Evolutionary conservation across 2,113 vertebrate species (phyloP), one percentile per base, ranked within the genome.

Genomic region (Ursus arctos): DNA sequence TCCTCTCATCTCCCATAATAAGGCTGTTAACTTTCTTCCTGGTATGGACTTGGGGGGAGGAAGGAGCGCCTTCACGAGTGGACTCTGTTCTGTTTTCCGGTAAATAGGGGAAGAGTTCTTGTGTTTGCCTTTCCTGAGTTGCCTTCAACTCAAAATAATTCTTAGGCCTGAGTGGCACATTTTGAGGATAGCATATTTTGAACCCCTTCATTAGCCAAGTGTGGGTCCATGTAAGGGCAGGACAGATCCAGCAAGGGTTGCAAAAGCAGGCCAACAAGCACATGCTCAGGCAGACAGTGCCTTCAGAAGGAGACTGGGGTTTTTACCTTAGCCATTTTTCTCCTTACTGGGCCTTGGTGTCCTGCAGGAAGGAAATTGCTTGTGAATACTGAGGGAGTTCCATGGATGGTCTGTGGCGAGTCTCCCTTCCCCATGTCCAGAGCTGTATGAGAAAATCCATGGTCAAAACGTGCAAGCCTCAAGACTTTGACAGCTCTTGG

Each of bases 1-100:
- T 22, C 31, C 13, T 59, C 31, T 72, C 1, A 0, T n/a, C 28
- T 49, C 36, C 21, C 0, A 0, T 0, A 11, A 36, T 83, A 19
- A 72, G 7, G 22, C 24, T 83, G 26, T 28, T 84, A 59, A 59
- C 24, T 71, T 53, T 14, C 16, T 49, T 72, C 72, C 19, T 51
- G 55, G 40, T 92, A 36, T 59, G 57, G 55, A 51, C 14, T 0
- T 33, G 49, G 31, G 22, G 12, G 28, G 1, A 11, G 12, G 4
- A 11, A 7, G 7, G 31, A 49, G n/a, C 2, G 2, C 22, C 33
- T 51, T 84, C 16, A 22, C 7, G 7, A 67, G 31, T 22, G 55
- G 4, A 61, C 31, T 84, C 24, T 92, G 4, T 93, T 76, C 67
- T 61, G 2, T 36, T 57, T 40, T 61, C 40, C 3, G 11, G 40